Evolutionary conservation across 2,797 vertebrate genomes (phyloP), one percentile per base, ranked within the genome.

Genomic region (Sebastes ruberrimus): DNA sequence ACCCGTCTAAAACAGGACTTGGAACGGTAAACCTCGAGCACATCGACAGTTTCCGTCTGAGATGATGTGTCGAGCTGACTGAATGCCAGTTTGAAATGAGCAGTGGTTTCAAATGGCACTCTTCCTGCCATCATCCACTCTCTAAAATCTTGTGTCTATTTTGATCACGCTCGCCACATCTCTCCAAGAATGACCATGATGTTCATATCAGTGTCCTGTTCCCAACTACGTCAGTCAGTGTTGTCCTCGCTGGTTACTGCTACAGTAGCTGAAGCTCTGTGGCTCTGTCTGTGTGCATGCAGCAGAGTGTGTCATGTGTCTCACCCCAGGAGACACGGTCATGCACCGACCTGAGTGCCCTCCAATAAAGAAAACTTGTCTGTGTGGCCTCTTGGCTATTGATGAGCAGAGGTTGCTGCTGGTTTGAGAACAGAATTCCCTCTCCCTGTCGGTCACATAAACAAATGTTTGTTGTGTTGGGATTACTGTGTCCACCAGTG

Each of bases 131-230:
- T 46, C 35, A 55, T 30, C 66, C 30, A 22, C 16, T 22, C 35
- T 61, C 23, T 52, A 6, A 82, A 71, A 20, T 7, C 57, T 20
- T 76, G 74, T 6, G 28, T 80, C 84, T 92, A 88, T 93, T 87
- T 87, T 80, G 61, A 68, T 78, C 28, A 0, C 76, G 14, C 53
- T 62, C 46, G 11, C 38, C 33, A 22, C 63, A 3, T 71, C 65
- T 63, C 23, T 81, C 59, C 46, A 64, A 84, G 65, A 83, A 62
- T 22, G 65, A 23, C 33, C 25, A 22, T 22, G 35, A 69, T 56
- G 78, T 68, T 74, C 63, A 62, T 69, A 23, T 70, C 27, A 56
- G 67, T 71, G 74, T 79, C 69, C 57, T n/a, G 6, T 78, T 78
- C 49, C 32, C 11, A 61, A 55, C 74, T 63, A 23, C 10, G 18